Conservation (phyloP, 2,797 vertebrate genomes). For the Loris lydekkerianus region DNA sequence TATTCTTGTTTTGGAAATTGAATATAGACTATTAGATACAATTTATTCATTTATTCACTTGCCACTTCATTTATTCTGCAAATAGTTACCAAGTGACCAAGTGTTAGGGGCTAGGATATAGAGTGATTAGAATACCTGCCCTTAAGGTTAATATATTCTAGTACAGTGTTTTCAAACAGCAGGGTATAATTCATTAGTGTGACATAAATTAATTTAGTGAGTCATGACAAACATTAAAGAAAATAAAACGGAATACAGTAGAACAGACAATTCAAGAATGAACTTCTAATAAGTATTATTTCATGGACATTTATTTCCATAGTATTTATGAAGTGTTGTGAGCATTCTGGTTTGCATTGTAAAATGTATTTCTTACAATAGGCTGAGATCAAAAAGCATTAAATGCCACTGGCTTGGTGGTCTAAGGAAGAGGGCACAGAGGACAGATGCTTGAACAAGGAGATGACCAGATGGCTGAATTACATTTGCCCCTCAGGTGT, state of each 20-base stretch:
- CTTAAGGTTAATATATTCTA: constrained; percentile 60
- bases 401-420: constrained; percentile 28
- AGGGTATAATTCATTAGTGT: constrained; percentile 70
- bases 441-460: constrained; percentile 75
- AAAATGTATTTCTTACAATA: constrained; percentile 60
- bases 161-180: constrained; percentile 68
- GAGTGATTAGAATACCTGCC: constrained; percentile 60
- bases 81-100: constrained; percentile 2
- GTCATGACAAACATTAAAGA: constrained; percentile 60
- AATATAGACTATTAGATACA: constrained; percentile 53
- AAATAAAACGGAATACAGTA: constrained; percentile 25
- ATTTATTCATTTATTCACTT: constrained; percentile 38
- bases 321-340: not conserved
- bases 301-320: constrained; percentile 46
- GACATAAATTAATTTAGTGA: constrained; percentile 76
- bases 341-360: not conserved
- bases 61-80: constrained; percentile 61
- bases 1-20: constrained; percentile 30
- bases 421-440: constrained; percentile 48
- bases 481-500: constrained; percentile 77
- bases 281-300: not conserved
- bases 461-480: constrained; percentile 80
- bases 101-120: constrained; percentile 5
- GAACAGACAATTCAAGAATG: constrained; percentile 52
- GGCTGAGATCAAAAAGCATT: constrained; percentile 52